A percentile compares a stretch with the other conserved stretches of the same genome.
Evolutionary conservation across 2,797 vertebrate species (phyloP).

Genomic region (Rhynchotus rufescens): DNA sequence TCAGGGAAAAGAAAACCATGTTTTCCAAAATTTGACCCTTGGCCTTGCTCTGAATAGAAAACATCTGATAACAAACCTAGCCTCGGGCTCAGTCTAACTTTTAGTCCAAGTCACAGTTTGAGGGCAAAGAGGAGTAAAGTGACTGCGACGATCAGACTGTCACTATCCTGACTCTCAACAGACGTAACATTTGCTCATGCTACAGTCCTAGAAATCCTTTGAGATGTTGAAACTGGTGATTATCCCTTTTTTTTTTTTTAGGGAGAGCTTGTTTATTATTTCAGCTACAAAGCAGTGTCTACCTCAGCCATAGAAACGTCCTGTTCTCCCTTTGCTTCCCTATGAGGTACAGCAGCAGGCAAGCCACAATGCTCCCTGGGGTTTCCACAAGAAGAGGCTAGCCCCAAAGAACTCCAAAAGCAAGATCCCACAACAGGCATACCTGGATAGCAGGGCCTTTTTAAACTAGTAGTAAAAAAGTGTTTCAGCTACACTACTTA

Average conservation of each 20-base stretch:
- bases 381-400: not conserved
- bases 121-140: not conserved
- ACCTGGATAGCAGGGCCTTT: not conserved
- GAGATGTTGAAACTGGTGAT: not conserved
- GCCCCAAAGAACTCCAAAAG: not conserved
- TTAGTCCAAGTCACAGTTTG: slow-evolving; percentile 28
- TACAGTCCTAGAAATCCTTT: not conserved
- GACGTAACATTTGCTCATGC: not conserved
- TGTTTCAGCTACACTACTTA: not conserved
- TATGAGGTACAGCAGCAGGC: not conserved
- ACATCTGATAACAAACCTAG: slow-evolving; percentile 42
- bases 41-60: slow-evolving; percentile 45
- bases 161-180: not conserved
- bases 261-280: not conserved
- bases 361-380: not conserved
- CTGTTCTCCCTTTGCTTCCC: not conserved
- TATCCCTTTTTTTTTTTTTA: too few relatives aligned
- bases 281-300: not conserved
- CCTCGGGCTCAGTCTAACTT: not conserved
- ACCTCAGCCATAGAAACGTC: not conserved
- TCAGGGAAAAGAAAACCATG: not conserved
- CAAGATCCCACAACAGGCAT: not conserved
- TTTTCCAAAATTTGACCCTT: slow-evolving; percentile 51
- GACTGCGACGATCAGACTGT: not conserved
- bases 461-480: not conserved